Base-by-base conservation (phyloP, 2,113 vertebrate species). In the Pionites leucogaster region DNA sequence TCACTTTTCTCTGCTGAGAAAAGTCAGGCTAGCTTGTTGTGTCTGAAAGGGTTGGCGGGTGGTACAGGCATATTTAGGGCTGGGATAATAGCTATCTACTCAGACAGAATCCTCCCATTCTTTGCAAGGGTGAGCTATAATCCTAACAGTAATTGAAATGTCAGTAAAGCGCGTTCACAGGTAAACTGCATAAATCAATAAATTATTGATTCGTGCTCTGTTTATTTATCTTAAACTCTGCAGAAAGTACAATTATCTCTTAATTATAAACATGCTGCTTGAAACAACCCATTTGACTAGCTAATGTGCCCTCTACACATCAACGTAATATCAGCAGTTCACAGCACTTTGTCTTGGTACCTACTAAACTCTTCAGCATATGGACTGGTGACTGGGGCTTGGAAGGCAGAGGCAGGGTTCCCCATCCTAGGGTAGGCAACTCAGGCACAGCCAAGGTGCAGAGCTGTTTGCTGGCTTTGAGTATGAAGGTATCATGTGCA, bases 191-290 rank as follows among this genome's bases (percentile, higher is more conserved):
- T 95, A 71, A 96, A 98, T 98, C 95, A 69, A 98, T 98, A 95
- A 68, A 27, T 55, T 97, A 97, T 98, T 95, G 98, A 98, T 97
- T 96, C 90, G 90, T 22, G 59, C 92, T 95, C 91, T 96, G 93
- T 97, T 98, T 97, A 96, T 97, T 98, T 98, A 91, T 96, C 93
- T 96, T 96, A 91, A 93, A 95, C 70, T 57, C 93, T 91, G 82
- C 82, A 98, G 95, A 97, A 97, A 97, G 95, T 94, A 94, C 96
- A 98, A 97, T 97, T 97, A 97, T 95, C 93, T 24, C 96, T 98
- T 98, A 97, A 98, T 98, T 98, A 97, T 96, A 97, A 97, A 96
- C 96, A 97, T 67, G 70, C 95, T 87, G 70, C 94, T 95, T 97
- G 91, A 96, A 97, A 93, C 88, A 97, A 75, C 76, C 82, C 68